phyloP scores from a whole-genome alignment of 2,888 invertebrate species.

The Perdita meconis region DNA sequence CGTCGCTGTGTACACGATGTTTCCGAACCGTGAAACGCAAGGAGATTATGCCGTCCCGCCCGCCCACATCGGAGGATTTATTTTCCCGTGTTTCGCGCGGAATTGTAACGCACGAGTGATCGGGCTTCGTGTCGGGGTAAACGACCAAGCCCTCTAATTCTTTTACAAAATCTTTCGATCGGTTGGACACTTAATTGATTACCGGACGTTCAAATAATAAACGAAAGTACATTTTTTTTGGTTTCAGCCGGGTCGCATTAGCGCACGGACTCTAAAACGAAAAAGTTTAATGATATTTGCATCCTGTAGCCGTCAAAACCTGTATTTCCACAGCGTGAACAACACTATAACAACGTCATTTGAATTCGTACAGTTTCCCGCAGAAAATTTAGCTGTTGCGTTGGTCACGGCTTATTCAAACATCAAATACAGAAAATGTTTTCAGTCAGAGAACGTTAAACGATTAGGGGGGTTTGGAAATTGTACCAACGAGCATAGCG shows the following conservation, averaged over 20 bases:
- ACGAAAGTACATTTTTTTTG: no score
- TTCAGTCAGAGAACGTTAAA: slow-evolving; percentile 10
- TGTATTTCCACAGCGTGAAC: no score
- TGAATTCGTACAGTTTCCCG: neutral
- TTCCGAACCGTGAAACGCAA: slow-evolving; percentile 47
- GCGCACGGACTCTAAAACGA: no score
- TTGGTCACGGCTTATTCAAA: slow-evolving; percentile 7
- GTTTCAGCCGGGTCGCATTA: no score
- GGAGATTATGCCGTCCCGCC: slow-evolving; percentile 54
- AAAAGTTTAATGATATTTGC: no score
- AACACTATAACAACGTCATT: neutral
- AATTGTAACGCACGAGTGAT: slow-evolving; percentile 27
- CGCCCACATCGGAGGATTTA: slow-evolving; percentile 46
- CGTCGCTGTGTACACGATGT: slow-evolving; percentile 48
- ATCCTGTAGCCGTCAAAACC: no score
- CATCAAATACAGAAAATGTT: slow-evolving; percentile 24
- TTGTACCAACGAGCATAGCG: slow-evolving; percentile 21
- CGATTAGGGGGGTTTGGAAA: slow-evolving; percentile 18
- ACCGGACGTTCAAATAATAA: no score
- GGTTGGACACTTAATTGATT: no score
- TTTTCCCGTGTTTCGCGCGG: slow-evolving; percentile 27
- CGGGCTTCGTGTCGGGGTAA: slow-evolving; percentile 11
- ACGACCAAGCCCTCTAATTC: slow-evolving; percentile 1
- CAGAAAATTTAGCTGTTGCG: neutral
- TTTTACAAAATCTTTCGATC: neutral